Evolutionary conservation across 2,797 vertebrate species (phyloP).

Genomic region (Eulemur mongoz): DNA sequence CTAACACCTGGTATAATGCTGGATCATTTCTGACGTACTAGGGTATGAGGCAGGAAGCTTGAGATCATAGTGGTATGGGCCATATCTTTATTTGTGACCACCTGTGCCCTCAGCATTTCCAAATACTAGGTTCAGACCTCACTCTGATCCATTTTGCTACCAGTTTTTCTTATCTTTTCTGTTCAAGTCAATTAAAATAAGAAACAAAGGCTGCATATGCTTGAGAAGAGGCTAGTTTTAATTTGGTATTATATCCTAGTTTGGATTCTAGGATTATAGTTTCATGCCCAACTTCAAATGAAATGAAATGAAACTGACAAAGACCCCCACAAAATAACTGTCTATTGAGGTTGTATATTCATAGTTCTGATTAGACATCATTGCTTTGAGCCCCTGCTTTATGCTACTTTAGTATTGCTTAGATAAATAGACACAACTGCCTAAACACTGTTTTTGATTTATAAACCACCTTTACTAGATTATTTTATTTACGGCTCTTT

Average conservation of each 20-base stretch:
- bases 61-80: neutral
- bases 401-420: neutral
- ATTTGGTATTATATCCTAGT: neutral
- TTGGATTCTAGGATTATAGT: slow-evolving; percentile 8
- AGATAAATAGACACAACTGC: neutral
- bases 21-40: neutral
- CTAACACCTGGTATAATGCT: neutral
- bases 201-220: neutral
- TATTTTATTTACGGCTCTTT: slow-evolving; percentile 19
- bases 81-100: neutral
- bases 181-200: neutral
- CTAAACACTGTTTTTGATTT: neutral
- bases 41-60: neutral
- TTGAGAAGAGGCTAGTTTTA: neutral
- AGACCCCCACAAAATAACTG: neutral
- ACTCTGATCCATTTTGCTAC: neutral
- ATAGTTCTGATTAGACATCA: neutral
- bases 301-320: neutral
- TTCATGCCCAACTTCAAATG: neutral
- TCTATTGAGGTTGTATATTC: neutral
- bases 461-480: neutral
- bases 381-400: neutral
- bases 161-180: neutral
- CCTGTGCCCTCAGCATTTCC: neutral
- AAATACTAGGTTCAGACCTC: neutral